Evolutionary conservation across 2,797 vertebrate species (phyloP).

Genomic region (Myoxocephalus aenaeus): DNA sequence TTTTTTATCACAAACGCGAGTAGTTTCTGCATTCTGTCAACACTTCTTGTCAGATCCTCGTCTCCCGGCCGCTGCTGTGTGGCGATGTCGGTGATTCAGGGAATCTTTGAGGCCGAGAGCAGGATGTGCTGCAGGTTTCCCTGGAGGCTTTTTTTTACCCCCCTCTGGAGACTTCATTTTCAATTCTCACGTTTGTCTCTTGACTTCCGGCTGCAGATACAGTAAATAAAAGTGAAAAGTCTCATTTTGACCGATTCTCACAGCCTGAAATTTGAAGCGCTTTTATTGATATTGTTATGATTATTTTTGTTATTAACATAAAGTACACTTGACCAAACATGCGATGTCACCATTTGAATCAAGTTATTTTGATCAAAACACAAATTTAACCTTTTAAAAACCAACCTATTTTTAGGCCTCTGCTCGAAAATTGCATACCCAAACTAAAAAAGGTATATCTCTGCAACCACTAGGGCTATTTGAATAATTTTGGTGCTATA

Average conservation of each 20-base stretch:
- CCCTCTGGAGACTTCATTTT: no score
- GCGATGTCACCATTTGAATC: background rate
- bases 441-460: no score
- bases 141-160: no score
- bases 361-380: background rate
- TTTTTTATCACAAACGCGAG: background rate
- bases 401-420: no score
- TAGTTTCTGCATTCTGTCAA: background rate
- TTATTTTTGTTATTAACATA: no score
- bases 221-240: background rate
- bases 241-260: background rate
- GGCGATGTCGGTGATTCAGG: background rate
- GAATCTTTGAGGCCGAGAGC: background rate
- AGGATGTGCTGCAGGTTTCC: background rate
- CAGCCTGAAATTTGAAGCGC: background rate
- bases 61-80: background rate
- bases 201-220: background rate
- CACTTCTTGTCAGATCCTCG: no score
- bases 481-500: no score
- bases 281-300: background rate
- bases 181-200: background rate
- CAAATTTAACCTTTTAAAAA: background rate
- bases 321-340: background rate
- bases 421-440: no score
- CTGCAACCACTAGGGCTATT: no score